Evolutionary conservation across 2,797 vertebrate species (phyloP), one percentile per base, ranked within the genome.

Genomic region (Galago senegalensis): DNA sequence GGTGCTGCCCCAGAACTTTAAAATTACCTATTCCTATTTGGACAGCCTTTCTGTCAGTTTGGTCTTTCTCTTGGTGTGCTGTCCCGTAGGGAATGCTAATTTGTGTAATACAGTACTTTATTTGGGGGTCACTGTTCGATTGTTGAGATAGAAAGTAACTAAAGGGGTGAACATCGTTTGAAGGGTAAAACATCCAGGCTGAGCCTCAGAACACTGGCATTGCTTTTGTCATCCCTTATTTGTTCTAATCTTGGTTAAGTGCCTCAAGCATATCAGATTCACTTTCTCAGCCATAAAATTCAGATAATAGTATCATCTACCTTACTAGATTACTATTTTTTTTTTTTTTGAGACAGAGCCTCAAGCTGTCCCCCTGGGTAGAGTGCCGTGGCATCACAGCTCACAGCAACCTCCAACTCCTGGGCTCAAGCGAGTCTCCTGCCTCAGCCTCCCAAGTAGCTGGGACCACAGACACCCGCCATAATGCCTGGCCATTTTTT

Each of bases 241-340:
- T 94, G n/a, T 49, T 37, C 53, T 87, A 80, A 91, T 61, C 70
- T 63, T 93, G 27, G 17, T 61, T 40, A 87, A 80, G 31, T 65
- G 43, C 34, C 37, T 21, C 81, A 69, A 20, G 37, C 37, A 60
- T 8, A 81, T 58, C n/a, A 70, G 8, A 43, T 11, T 89, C 18
- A 53, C 1, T 43, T 87, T 77, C 23, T 79, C 73, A 93, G 56
- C n/a, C 91, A 70, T 56, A 58, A 56, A 75, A 85, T 27, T 11
- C 69, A 7, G 18, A 65, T 1, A 29, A 27, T 5, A 16, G n/a
- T 17, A 40, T 43, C 53, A 58, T 34, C 13, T 31, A 43, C 37
- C 14, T 91, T 82, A 49, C 7, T 43, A 37, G 60, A 58, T 10
- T 95, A 1, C 34, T 89, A 69, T 61, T 81, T 34, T 34, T 34